Percentiles rank a stretch among this genome's conserved stretches.
These are phyloP conservation scores for Drosophila nr. medialis DNA, from an alignment of 2,888 invertebrate genomes.

Conservation along the genomic window DNA sequence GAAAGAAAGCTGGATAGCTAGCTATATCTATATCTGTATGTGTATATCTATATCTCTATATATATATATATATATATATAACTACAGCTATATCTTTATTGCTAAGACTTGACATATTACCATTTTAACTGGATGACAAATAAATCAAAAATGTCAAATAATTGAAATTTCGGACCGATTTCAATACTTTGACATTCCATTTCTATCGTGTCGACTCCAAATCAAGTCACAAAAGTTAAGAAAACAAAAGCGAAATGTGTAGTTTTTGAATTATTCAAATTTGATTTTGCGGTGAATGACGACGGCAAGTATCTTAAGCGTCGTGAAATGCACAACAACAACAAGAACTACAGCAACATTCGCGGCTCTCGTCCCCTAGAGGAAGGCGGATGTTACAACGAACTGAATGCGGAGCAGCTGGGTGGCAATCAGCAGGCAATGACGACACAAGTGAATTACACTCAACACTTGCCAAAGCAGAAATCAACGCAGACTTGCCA, in stretches of 20 bases:
- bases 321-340: neutral
- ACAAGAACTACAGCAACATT: neutral
- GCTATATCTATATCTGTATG: too few relatives aligned
- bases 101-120: neutral
- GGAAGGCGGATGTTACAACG: neutral
- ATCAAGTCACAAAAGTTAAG: neutral
- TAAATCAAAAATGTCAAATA: neutral
- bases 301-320: neutral
- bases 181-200: neutral
- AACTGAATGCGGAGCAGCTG: neutral
- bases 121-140: neutral
- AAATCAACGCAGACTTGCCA: conserved; percentile 5
- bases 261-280: neutral
- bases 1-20: too few relatives aligned
- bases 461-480: neutral
- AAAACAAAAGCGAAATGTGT: neutral
- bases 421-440: neutral
- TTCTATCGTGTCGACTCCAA: neutral
- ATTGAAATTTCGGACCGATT: neutral
- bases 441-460: neutral
- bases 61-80: too few relatives aligned
- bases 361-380: neutral
- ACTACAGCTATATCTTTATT: neutral
- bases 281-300: neutral
- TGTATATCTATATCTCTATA: too few relatives aligned